Evolutionary conservation across 1,140 invertebrate genomes (phyloP), one percentile per base, ranked within the genome.

Genomic region (Schlechtendalia chinensis): DNA sequence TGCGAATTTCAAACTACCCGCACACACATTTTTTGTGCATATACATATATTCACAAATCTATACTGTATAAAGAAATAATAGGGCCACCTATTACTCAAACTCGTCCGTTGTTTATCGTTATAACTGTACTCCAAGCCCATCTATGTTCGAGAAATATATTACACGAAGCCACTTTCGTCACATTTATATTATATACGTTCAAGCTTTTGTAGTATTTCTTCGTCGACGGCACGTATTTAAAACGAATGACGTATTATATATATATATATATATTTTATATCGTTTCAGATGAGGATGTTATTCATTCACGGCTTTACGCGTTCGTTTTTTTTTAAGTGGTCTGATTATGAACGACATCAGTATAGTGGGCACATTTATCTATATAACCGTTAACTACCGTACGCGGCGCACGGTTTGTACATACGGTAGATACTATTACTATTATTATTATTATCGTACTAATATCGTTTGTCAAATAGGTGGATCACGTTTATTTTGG

Each of bases 261-360:
- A 39, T 39, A 39, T 39, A 53, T 29, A 29, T 27, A 79, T 22
- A 24, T 39, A 58, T 45, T 79, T 61, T 63, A 63, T 79, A 58
- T 45, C 45, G 75, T 59, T 59, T 39, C 58, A 61, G 56, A 72
- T 72, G 75, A 79, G 75, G 75, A 79, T 47, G 75, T 79, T 63
- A 54, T 59, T 79, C 56, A 61, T 79, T 79, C 75, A 79, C 58
- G 58, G 75, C 56, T 72, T 24, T 27, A 17, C 10, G 29, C 58
- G 75, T 50, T 77, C 3, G 56, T 72, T 53, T 72, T 72, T 61
- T 63, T 79, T 75, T 63, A 79, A 79, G 75, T 79, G 75, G 75
- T 50, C 75, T 10, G 75, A 79, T 79, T 79, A 79, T 47, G 75
- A 79, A 79, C 45, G 75, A 79, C 75, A 79, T 58, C 67, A 12